Evolutionary conservation across 2,797 vertebrate genomes (phyloP), one percentile per base, ranked within the genome.

Genomic region (Phoxinus dragarum): DNA sequence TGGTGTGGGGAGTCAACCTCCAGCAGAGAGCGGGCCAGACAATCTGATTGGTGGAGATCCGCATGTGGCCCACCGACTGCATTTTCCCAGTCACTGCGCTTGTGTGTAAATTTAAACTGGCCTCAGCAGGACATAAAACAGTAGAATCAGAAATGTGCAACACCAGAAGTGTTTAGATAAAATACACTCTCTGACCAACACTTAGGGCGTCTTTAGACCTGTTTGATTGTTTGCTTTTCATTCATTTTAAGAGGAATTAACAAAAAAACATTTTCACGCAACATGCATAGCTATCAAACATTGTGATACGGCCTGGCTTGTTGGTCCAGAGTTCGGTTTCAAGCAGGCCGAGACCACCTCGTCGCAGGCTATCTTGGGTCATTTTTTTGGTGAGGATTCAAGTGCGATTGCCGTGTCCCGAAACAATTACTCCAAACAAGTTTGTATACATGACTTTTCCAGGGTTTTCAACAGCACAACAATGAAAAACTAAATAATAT

Each of bases 31-130:
- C 31, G n/a, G 64, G 47, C 73, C 23, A 66, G 47, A 17, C 49
- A 40, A 44, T 69, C 36, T 40, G 47, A 69, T 69, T 52, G 82
- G 44, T 9, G n/a, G 74, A 84, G 74, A 78, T 84, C 64, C 16
- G 17, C 47, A 31, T 69, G 34, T 77, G 44, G 34, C 6, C 36
- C n/a, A 75, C 34, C 1, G 2, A 19, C n/a, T 47, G 54, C 31
- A 66, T 73, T 61, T 64, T 34, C 21, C 31, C 61, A 67, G 59
- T 21, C 42, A 34, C 42, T 52, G 44, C 40, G 34, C 75, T 71
- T 75, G n/a, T 42, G 31, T 17, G 74, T 36, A 80, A 75, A 82
- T 79, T 56, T 59, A 21, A 80, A 36, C 69, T 67, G 10, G 7
- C 14, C 72, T 54, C 72, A 54, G 64, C 16, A 68, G 44, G 73